Conservation (phyloP, 2,888 invertebrate genomes). For the Myopa testacea region DNA sequence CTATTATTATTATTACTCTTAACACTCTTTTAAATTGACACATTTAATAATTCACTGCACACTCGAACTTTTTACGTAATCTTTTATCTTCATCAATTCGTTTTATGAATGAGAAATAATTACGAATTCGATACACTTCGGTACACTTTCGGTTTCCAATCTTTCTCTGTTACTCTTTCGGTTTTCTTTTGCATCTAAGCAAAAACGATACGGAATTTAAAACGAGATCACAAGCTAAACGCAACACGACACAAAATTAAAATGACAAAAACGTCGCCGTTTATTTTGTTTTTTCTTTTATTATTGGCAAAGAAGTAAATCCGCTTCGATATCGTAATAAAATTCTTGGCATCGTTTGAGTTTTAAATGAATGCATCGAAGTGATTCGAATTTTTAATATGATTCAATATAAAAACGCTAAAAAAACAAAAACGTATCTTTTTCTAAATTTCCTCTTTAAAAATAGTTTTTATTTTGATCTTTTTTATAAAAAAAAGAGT, state of each 20-base stretch:
- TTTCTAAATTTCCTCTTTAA: too few relatives aligned
- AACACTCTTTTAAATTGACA: not conserved
- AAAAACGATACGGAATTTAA: not conserved
- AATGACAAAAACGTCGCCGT: constrained; percentile 17
- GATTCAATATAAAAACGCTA: not conserved
- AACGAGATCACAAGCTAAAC: constrained; percentile 7
- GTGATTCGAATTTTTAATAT: not conserved
- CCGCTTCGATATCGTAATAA: not conserved
- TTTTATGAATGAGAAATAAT: not conserved
- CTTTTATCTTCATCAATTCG: constrained; percentile 1
- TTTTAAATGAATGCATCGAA: not conserved
- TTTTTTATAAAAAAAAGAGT: too few relatives aligned
- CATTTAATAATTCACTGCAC: constrained; percentile 1
- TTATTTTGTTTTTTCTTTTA: not conserved
- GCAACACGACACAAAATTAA: not conserved
- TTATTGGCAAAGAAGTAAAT: not conserved
- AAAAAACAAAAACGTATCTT: too few relatives aligned
- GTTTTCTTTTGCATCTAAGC: not conserved
- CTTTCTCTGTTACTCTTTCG: not conserved
- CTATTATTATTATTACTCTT: too few relatives aligned
- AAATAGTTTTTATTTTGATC: too few relatives aligned
- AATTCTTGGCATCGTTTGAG: not conserved
- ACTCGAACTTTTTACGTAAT: constrained; percentile 11
- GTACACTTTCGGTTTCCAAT: constrained; percentile 19
- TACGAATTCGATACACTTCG: not conserved